A percentile compares a stretch with the other conserved stretches of the same genome.
phyloP scores from a whole-genome alignment of 2,888 invertebrate species.

The Stomorhina lunata region DNA sequence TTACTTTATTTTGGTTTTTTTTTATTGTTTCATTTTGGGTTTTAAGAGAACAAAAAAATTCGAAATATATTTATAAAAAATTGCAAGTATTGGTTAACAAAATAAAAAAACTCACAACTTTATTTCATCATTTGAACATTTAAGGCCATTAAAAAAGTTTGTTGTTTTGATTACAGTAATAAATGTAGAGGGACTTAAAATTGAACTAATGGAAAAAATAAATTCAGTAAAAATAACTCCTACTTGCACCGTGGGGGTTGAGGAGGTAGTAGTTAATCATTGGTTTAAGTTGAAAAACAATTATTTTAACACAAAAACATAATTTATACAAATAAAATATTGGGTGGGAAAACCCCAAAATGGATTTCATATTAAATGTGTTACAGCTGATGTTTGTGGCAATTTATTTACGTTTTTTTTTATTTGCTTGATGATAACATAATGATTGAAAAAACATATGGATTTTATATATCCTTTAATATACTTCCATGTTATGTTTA shows the following conservation, averaged over 20 bases:
- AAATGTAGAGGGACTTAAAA: constrained; percentile 52
- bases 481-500: no score
- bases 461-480: no score
- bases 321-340: constrained; percentile 13
- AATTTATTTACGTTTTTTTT: background rate
- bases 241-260: background rate
- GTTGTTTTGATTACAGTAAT: constrained; percentile 62
- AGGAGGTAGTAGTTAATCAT: no score
- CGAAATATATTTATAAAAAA: constrained; percentile 3
- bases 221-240: constrained; percentile 25
- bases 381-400: background rate
- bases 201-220: background rate
- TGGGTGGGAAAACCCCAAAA: background rate
- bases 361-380: background rate
- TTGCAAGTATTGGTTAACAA: background rate
- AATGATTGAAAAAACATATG: no score
- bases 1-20: constrained; percentile 2
- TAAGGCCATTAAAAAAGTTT: constrained; percentile 63
- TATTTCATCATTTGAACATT: constrained; percentile 61
- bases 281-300: constrained; percentile 46
- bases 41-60: constrained; percentile 7
- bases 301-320: constrained; percentile 45
- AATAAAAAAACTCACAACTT: constrained; percentile 40
- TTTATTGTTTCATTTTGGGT: background rate
- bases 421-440: no score